These are phyloP conservation scores for Pelvicachromis taeniatus DNA, from an alignment of 2,113 vertebrate species.

Conservation along the genomic window DNA sequence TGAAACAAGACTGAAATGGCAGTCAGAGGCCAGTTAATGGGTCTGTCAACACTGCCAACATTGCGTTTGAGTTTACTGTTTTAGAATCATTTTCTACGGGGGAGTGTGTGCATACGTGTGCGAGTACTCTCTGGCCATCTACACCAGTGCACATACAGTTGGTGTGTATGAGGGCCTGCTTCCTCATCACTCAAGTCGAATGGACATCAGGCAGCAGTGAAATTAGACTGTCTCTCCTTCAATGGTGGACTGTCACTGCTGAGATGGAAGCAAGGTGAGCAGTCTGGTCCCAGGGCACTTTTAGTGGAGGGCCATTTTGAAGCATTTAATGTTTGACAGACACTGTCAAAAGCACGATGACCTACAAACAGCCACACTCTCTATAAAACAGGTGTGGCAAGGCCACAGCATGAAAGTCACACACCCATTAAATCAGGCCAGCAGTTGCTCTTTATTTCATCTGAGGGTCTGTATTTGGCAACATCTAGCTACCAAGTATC, in stretches of 20 bases:
- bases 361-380: slow-evolving; percentile 54
- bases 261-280: slow-evolving; percentile 59
- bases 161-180: slow-evolving; percentile 35
- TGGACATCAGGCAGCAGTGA: slow-evolving; percentile 67
- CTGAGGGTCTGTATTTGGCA: slow-evolving; percentile 36
- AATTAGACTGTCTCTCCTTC: slow-evolving; percentile 69
- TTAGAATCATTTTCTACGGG: slow-evolving; percentile 34
- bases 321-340: slow-evolving; percentile 67
- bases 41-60: slow-evolving; percentile 63
- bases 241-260: slow-evolving; percentile 55
- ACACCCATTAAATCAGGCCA: slow-evolving; percentile 32
- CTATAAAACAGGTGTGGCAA: slow-evolving; percentile 27
- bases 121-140: not conserved
- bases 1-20: slow-evolving; percentile 51
- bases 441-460: slow-evolving; percentile 10
- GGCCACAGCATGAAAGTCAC: slow-evolving; percentile 15
- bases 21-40: slow-evolving; percentile 58
- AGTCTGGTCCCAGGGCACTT: slow-evolving; percentile 60
- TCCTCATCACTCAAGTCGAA: slow-evolving; percentile 67
- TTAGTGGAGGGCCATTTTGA: slow-evolving; percentile 50
- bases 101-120: not conserved
- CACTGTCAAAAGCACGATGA: slow-evolving; percentile 64
- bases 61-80: slow-evolving; percentile 48
- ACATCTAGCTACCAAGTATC: slow-evolving; percentile 12
- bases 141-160: not conserved